phyloP scores from a whole-genome alignment of 2,888 invertebrate genomes.

The Drosophila seclusa region DNA sequence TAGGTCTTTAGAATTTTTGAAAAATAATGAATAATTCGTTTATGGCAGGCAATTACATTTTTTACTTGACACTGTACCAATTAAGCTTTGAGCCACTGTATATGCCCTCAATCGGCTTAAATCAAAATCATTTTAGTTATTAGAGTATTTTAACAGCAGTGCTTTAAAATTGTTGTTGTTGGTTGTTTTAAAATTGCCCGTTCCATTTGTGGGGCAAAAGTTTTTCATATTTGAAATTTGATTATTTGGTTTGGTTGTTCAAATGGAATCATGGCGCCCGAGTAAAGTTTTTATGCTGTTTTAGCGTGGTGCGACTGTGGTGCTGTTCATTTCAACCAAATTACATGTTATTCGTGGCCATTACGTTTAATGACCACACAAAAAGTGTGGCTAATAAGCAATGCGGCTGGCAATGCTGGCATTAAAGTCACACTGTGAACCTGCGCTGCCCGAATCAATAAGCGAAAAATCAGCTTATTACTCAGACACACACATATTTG shows the following conservation, averaged over 20 bases:
- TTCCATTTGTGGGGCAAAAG: conserved; percentile 47
- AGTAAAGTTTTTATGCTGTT: conserved; percentile 67
- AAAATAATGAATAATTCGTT: too few relatives aligned
- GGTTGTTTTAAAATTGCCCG: conserved; percentile 62
- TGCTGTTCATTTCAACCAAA: conserved; percentile 54
- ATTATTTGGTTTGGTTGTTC: conserved; percentile 61
- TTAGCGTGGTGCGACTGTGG: conserved; percentile 41
- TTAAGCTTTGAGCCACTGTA: too few relatives aligned
- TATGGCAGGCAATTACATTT: too few relatives aligned
- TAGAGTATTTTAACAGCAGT: conserved; percentile 13
- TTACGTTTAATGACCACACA: conserved; percentile 70
- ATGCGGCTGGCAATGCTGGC: conserved; percentile 23
- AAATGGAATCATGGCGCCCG: conserved; percentile 53
- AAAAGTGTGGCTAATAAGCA: conserved; percentile 68
- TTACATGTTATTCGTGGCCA: conserved; percentile 71
- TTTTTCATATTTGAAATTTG: conserved; percentile 71
- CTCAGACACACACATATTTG: conserved; percentile 9
- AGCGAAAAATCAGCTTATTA: conserved; percentile 76
- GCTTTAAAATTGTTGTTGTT: neutral
- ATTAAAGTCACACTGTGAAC: conserved; percentile 40
- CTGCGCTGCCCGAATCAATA: conserved; percentile 64
- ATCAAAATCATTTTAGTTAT: neutral
- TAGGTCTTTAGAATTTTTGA: too few relatives aligned
- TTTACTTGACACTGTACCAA: too few relatives aligned
- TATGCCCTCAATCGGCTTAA: neutral